Base-by-base conservation (phyloP, 2,797 vertebrate species). In the Malacoctenus gilli region DNA sequence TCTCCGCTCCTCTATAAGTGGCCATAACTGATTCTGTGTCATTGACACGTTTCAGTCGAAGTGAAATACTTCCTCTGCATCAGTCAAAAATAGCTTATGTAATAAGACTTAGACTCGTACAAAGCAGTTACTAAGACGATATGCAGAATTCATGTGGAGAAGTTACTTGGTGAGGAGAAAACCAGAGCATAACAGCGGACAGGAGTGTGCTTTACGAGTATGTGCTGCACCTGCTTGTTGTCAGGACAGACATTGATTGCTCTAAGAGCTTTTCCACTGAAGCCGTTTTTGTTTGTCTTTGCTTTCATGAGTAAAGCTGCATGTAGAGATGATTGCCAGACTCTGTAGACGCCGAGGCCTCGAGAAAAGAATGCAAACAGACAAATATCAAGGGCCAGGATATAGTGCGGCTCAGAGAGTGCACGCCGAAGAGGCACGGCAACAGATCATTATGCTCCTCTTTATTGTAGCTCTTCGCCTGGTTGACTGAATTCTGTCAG, bases 241-340 rank as follows among this genome's bases (percentile, higher is more conserved):
- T 72, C 71, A 75, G 28, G 35, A 42, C 39, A 48, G 53, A 57
- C 40, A 63, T 3, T 37, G 53, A 64, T 64, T 58, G 47, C 34
- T 64, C 30, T 49, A 44, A 68, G 65, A 79, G 50, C 15, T 80
- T 81, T 83, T 71, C 69, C 75, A 72, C 54, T 40, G 59, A 5
- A 63, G 41, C 15, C 14, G 40, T 37, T n/a, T 64, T 62, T 75
- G 40, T 63, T 79, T 77, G 64, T 50, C 19, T 71, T 62, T 70
- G 56, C 56, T 55, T 74, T 71, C 41, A 39, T 50, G 44, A 64
- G 58, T 81, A 76, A 85, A 75, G 52, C 19, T 61, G 32, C 40
- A 62, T 31, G 52, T 40, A 32, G 42, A 73, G 62, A 85, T 61
- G 53, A 73, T 61, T 38, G 66, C 49, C 73, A 79, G 72, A 76